Percentiles rank a stretch among this genome's conserved stretches.
Conservation (phyloP, 1,140 invertebrate genomes). For the Gonioctena quinquepunctata region DNA sequence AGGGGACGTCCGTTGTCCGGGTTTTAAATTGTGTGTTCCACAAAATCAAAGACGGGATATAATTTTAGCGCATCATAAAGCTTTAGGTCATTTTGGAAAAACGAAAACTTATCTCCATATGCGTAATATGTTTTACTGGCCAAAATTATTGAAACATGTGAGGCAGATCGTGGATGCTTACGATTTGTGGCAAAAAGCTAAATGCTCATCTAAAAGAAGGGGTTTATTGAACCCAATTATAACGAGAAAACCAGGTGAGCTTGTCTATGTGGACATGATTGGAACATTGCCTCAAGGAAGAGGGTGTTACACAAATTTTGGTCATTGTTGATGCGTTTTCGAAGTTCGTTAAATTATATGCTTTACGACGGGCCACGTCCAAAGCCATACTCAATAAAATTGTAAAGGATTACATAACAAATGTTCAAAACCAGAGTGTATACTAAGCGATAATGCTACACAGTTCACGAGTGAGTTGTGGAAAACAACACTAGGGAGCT, state of each 20-base stretch:
- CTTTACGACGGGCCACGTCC: conserved; percentile 2
- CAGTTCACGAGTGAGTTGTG: conserved; percentile 6
- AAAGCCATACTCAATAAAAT: background rate
- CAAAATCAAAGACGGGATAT: background rate
- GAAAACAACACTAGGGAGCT: background rate
- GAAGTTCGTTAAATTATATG: conserved; percentile 12
- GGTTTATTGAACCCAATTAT: conserved; percentile 5
- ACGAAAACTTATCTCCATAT: conserved; percentile 4
- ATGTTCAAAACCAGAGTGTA: background rate
- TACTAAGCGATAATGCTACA: conserved; percentile 4
- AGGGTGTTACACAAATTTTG: background rate
- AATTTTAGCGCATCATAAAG: background rate
- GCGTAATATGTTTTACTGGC: background rate
- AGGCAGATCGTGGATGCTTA: conserved; percentile 7
- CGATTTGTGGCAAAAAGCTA: conserved; percentile 16
- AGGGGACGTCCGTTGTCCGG: background rate
- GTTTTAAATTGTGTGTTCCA: background rate
- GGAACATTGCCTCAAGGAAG: background rate
- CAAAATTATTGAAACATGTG: conserved; percentile 5
- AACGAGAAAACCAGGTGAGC: background rate
- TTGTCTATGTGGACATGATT: background rate
- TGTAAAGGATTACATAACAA: conserved; percentile 1
- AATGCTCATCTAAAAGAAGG: background rate
- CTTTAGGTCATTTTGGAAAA: conserved; percentile 6
- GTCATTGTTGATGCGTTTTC: conserved; percentile 5